Evolutionary conservation across 2,888 invertebrate species (phyloP), one percentile per base, ranked within the genome.

Genomic region (Leptinotarsa tumamoca): DNA sequence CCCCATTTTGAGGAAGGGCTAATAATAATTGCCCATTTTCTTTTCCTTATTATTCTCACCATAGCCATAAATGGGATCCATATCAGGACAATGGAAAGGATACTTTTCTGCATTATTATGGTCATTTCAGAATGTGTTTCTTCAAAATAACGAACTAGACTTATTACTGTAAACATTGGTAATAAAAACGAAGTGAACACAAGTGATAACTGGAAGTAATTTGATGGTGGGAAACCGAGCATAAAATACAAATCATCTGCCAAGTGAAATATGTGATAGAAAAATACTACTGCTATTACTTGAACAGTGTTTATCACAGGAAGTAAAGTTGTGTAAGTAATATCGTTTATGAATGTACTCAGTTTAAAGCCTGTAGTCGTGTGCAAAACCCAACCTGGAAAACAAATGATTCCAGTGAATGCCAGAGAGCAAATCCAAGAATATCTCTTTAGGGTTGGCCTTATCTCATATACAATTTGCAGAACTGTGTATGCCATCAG

Each of bases 11-110:
- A 66, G 10, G 78, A 72, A 58, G 76, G 68, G 4, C 54, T 67
- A 4, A 78, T 51, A 66, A 75, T 52, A 18, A 43, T 56, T 33
- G 21, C 67, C 56, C 71, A 68, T 69, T 68, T 71, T 66, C 73
- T 67, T 67, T 77, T 78, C 50, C 75, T 49, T 71, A 78, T 76
- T 71, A 78, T 58, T 67, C 78, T 75, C 50, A 78, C 78, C 75
- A 78, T 69, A 67, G 50, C 76, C 78, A 78, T 78, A 43, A 78
- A 78, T 4, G 76, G 78, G 7, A 73, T 76, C 78, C 78, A 78
- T 18, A 70, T 54, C 17, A 78, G 61, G 27, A 71, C 50, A 52
- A 76, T 33, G 13, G 73, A 50, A 13, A 78, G 58, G 17, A 67
- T 27, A 61, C 50, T 58, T 69, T 76, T 72, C 71, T 74, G 70